Base-by-base conservation (phyloP, 1,140 invertebrate genomes). In the Ylistrum balloti region DNA sequence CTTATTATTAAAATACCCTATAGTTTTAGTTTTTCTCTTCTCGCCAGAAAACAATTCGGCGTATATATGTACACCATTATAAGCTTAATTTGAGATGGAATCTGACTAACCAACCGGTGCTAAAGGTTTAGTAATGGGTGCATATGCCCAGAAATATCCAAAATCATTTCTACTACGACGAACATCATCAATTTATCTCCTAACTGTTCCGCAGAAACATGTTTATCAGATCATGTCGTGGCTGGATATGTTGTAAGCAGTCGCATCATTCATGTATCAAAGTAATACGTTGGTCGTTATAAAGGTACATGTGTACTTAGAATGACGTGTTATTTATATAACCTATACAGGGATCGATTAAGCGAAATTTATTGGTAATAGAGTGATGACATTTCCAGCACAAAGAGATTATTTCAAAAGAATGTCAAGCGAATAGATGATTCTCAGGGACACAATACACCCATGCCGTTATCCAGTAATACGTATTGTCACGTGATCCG, bases 131-230 rank as follows among this genome's bases (percentile, higher is more conserved):
- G 56, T 74, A 74, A 74, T 74, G 56, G 17, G 17, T 74, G 56
- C 56, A 74, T 74, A 74, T 74, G 56, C 22, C 56, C 56, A 74
- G 15, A 74, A 74, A 74, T 74, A 28, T 28, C 15, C 22, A 1
- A n/a, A 74, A 74, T 74, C 9, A 28, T 74, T 74, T 74, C 22
- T 28, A 74, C 56, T n/a, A 28, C 28, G 56, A 74, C 56, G 20
- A 74, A n/a, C 56, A 74, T 74, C 13, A 74, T 74, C 56, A 74
- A 74, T 28, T 74, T 74, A 74, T 74, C 56, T 74, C 5, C 56
- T 2, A 74, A 28, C 56, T 28, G 56, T 28, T 74, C 56, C 22
- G 3, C 56, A 22, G 56, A 74, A 74, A 74, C n/a, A 28, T 74
- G 22, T 74, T 74, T 74, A 74, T 74, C 5, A n/a, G 56, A 74